These are phyloP conservation scores for Patella caerulea DNA, from an alignment of 2,888 invertebrate genomes.

Conservation along the genomic window DNA sequence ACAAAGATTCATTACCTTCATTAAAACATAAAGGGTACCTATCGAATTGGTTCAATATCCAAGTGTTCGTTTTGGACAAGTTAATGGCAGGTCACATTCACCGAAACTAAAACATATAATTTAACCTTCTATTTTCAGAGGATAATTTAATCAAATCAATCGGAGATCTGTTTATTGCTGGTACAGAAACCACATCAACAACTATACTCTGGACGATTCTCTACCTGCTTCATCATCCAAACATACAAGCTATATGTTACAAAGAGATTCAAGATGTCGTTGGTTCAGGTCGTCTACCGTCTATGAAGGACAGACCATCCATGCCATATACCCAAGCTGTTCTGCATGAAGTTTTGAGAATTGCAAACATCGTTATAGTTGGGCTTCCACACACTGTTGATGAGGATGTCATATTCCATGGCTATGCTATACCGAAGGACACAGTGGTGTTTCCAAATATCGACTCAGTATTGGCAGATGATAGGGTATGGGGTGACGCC, in stretches of 20 bases:
- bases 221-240: slow-evolving; percentile 83
- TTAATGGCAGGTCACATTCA: no score
- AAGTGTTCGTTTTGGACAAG: no score
- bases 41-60: no score
- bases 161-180: slow-evolving; percentile 53
- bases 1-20: no score
- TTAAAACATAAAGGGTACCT: no score
- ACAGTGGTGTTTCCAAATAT: slow-evolving; percentile 48
- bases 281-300: slow-evolving; percentile 48
- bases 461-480: slow-evolving; percentile 49
- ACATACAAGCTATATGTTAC: slow-evolving; percentile 69
- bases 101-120: no score
- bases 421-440: slow-evolving; percentile 59
- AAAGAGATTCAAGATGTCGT: slow-evolving; percentile 62
- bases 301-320: slow-evolving; percentile 38
- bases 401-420: slow-evolving; percentile 51
- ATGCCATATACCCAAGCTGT: slow-evolving; percentile 56
- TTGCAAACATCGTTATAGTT: slow-evolving; percentile 49
- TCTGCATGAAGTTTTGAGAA: slow-evolving; percentile 54
- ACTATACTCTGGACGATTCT: slow-evolving; percentile 88
- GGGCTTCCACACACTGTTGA: slow-evolving; percentile 43
- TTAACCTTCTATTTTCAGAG: slow-evolving; percentile 25
- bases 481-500: slow-evolving; percentile 45
- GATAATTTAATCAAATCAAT: slow-evolving; percentile 35
- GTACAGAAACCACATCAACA: slow-evolving; percentile 83